Percentiles rank a stretch among this genome's conserved stretches.
These are phyloP conservation scores for Athrips mouffetella DNA, from an alignment of 2,888 invertebrate genomes.

Conservation along the genomic window DNA sequence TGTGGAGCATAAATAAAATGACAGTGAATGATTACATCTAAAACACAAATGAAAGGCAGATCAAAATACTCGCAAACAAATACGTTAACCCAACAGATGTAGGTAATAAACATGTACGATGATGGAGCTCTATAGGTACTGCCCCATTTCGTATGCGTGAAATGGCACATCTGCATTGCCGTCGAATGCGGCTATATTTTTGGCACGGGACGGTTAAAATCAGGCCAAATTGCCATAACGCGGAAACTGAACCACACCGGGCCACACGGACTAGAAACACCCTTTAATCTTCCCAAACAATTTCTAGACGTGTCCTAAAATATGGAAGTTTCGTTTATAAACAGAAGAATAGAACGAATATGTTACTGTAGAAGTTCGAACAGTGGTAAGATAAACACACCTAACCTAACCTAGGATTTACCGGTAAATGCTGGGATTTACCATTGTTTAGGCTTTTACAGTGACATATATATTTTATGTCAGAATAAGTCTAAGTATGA, in stretches of 20 bases:
- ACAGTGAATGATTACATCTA: conserved; percentile 4
- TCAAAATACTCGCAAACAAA: background rate
- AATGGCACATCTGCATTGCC: conserved; percentile 68
- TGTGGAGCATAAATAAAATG: background rate
- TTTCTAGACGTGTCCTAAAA: conserved; percentile 1
- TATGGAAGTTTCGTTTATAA: background rate
- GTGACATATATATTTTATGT: no score
- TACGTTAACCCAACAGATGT: background rate
- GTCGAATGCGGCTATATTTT: conserved; percentile 55
- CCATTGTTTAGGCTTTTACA: no score
- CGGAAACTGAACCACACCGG: conserved; percentile 18
- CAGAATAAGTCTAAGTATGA: no score
- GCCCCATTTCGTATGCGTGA: conserved; percentile 57
- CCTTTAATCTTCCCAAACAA: conserved; percentile 9
- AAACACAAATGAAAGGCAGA: background rate
- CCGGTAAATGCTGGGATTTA: no score
- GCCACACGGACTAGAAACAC: conserved; percentile 6
- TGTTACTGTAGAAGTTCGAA: no score
- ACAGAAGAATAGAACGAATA: no score
- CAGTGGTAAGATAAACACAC: no score
- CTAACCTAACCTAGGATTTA: no score
- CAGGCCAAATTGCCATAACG: conserved; percentile 38
- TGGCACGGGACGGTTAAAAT: conserved; percentile 54
- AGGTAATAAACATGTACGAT: conserved; percentile 3
- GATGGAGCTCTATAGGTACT: conserved; percentile 18